Base-by-base conservation (phyloP, 2,797 vertebrate species). In the Eutrigla gurnardus region DNA sequence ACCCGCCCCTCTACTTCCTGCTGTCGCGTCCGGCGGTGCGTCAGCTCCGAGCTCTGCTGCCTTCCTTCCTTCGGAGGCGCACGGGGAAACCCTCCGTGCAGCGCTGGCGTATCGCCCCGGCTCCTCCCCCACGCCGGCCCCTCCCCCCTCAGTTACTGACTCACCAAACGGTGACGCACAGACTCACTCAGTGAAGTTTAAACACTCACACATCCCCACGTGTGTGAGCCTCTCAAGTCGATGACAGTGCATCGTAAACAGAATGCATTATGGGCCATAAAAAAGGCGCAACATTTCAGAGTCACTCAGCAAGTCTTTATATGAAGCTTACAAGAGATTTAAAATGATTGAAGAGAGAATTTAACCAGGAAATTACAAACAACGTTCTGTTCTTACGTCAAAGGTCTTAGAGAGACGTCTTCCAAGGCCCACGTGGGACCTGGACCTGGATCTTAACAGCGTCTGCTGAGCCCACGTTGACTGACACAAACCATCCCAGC, bases 1-100 rank as follows among this genome's bases (percentile, higher is more conserved):
- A 94, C 65, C 88, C 91, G 1, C 93, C 93, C 0, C 92, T 95
- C 13, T 95, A 94, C 75, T 95, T 96, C 75, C 91, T 95, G 47
- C 68, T 94, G 17, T 95, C 94, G 1, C 88, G 92, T 46, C 93
- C 93, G 3, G 95, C 93, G 13, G 87, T 94, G 42, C 90, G 90
- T 17, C 94, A 95, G 82, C 93, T 96, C 58, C 80, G 85, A 49
- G 92, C 91, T 47, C 90, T 94, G 1, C 73, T 94, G 66, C 86
- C 91, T 3, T 67, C 84, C 14, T 79, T 88, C 67, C 57, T 92
- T n/a, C 62, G 46, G 1, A 83, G 83, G 52, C 68, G 68, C 55
- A 45, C 73, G 33, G 69, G 74, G 5, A 73, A 70, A 36, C 87
- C 81, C 39, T 54, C 58, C 1, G 75, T 59, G 33, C 80, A 88